Conservation (phyloP, 2,888 invertebrate genomes). For the Noctua fimbriata region DNA sequence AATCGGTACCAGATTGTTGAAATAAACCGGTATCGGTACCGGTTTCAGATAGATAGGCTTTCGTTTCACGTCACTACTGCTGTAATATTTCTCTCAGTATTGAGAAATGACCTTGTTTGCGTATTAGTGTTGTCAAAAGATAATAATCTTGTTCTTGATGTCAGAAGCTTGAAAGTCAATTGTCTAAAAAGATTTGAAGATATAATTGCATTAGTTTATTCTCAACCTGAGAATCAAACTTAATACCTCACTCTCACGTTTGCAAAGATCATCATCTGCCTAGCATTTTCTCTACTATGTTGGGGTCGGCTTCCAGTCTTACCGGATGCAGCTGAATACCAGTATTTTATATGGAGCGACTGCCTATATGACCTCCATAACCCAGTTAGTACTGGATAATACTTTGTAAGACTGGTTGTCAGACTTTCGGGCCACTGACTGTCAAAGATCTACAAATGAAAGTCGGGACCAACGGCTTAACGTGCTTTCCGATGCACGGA, state of each 20-base stretch:
- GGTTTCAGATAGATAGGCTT: conserved; percentile 66
- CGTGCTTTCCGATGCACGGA: too few species aligned
- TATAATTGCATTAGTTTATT: conserved; percentile 21
- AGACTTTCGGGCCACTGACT: too few species aligned
- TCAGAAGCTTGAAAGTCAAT: conserved; percentile 19
- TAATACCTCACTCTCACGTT: neutral
- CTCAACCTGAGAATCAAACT: neutral
- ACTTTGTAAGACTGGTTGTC: too few species aligned
- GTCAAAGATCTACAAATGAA: too few species aligned
- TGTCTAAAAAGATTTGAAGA: conserved; percentile 22
- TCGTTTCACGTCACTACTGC: conserved; percentile 57
- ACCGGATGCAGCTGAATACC: too few species aligned
- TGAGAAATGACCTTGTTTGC: conserved; percentile 64
- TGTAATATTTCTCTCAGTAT: conserved; percentile 51
- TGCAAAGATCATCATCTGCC: too few species aligned
- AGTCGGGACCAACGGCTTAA: too few species aligned
- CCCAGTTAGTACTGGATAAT: too few species aligned
- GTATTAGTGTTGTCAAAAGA: conserved; percentile 59
- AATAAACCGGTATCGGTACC: conserved; percentile 65
- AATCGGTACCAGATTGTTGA: conserved; percentile 61
- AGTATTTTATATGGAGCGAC: too few species aligned
- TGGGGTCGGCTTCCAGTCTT: too few species aligned
- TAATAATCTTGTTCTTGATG: conserved; percentile 49
- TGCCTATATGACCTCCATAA: too few species aligned
- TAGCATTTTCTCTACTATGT: too few species aligned